phyloP scores from a whole-genome alignment of 1,140 invertebrate species.

The Uloborus diversus region DNA sequence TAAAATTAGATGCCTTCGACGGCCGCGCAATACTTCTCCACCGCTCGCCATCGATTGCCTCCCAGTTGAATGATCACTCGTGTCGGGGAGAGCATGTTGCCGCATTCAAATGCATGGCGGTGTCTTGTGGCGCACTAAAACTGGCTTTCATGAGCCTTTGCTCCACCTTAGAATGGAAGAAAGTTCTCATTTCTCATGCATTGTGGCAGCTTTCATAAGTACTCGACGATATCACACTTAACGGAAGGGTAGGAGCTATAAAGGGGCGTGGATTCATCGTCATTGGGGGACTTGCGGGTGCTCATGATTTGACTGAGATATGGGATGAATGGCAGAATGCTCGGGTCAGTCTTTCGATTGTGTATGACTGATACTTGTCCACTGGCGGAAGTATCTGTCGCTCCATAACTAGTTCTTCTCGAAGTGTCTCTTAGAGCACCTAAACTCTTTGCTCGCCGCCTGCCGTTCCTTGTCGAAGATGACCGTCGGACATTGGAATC shows the following conservation, averaged over 20 bases:
- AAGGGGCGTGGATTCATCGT: conserved; percentile 69
- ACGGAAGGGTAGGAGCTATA: conserved; percentile 91
- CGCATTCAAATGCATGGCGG: too few relatives aligned
- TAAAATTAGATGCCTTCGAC: too few relatives aligned
- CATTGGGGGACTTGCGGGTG: conserved; percentile 43
- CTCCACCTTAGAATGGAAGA: too few relatives aligned
- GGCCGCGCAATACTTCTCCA: too few relatives aligned
- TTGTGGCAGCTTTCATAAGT: conserved; percentile 75
- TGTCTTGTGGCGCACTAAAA: too few relatives aligned
- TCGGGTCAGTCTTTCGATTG: conserved; percentile 50
- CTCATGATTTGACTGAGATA: conserved; percentile 56
- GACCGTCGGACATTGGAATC: conserved; percentile 10
- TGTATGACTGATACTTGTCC: conserved; percentile 50
- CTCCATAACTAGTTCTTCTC: conserved; percentile 27
- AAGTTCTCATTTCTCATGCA: too few relatives aligned
- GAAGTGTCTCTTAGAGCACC: conserved; percentile 44
- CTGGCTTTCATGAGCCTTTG: too few relatives aligned
- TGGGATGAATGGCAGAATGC: conserved; percentile 49
- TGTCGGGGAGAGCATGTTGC: too few relatives aligned
- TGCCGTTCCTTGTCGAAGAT: not conserved
- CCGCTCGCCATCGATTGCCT: too few relatives aligned
- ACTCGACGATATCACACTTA: conserved; percentile 95
- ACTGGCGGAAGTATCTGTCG: not conserved
- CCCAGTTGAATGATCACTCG: too few relatives aligned
- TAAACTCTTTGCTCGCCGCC: conserved; percentile 55